These are phyloP conservation scores for Caenorhabditis afra DNA, from an alignment of 2,888 invertebrate genomes.

Conservation along the genomic window DNA sequence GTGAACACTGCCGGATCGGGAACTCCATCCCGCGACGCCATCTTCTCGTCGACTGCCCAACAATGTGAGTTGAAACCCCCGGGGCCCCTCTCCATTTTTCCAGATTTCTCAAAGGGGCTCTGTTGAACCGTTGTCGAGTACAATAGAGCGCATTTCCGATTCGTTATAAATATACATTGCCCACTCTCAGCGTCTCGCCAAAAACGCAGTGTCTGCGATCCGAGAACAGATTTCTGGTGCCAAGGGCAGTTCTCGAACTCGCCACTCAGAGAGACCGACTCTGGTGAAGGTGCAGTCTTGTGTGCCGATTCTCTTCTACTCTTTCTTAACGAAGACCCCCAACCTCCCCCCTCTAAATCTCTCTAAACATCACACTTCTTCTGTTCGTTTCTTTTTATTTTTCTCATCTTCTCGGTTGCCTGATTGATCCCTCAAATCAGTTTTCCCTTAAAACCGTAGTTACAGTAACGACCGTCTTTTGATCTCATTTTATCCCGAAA, in stretches of 20 bases:
- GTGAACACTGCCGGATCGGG: constrained; percentile 76
- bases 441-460: no score
- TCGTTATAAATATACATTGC: not conserved
- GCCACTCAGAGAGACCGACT: constrained; percentile 49
- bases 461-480: no score
- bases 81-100: no score
- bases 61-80: constrained; percentile 69
- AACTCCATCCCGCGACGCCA: constrained; percentile 71
- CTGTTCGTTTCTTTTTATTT: no score
- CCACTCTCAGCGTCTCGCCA: constrained; percentile 63
- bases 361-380: no score
- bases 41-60: constrained; percentile 60
- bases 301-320: constrained; percentile 35
- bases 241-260: constrained; percentile 64
- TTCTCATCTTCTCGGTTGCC: no score
- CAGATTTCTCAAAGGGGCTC: no score
- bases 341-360: constrained; percentile 7
- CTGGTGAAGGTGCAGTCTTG: constrained; percentile 50
- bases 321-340: constrained; percentile 2
- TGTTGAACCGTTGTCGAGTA: not conserved
- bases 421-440: no score
- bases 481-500: no score
- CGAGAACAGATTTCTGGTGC: constrained; percentile 80
- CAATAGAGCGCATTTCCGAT: not conserved
- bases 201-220: constrained; percentile 77